Evolutionary conservation across 2,797 vertebrate genomes (phyloP), one percentile per base, ranked within the genome.

Genomic region (Serranus cabrilla): DNA sequence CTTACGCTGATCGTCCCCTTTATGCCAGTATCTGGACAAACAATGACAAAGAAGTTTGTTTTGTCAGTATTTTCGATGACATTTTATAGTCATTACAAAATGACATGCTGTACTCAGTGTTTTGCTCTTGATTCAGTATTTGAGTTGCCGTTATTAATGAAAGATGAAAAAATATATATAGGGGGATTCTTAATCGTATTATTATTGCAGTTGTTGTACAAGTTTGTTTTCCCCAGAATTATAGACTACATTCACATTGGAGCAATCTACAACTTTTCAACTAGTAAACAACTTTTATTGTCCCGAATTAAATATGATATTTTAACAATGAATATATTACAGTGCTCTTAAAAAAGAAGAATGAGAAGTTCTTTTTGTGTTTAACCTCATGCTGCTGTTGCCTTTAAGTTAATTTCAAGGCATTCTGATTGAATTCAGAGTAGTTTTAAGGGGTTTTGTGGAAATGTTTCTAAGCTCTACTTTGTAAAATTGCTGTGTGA

Each of bases 391-490:
- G n/a, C 14, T 61, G 31, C 39, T 54, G 40, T 37, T 67, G 27
- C 9, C 20, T 14, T 46, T 13, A 6, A 13, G 3, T 69, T 49
- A 2, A 10, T 67, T 43, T 60, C 1, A 46, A 8, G 0, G 9
- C 2, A 7, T 65, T 71, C 11, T 62, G 20, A 71, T 37, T 75
- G 1, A 16, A 2, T 59, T 59, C 25, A 20, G 9, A 65, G n/a
- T 18, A 40, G 27, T 18, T 60, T 18, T 2, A 5, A 14, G 21
- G 9, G 3, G 16, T 62, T 54, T 11, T 47, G 2, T 47, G 42
- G 7, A n/a, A 12, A 39, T 52, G 27, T 58, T 16, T 14, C 7
- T 27, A 6, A 3, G 2, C 18, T 40, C 4, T 1, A 31, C 51
- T 18, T 16, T 10, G 13, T 50, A 39, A 55, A 11, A 52, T 68